These are phyloP conservation scores for Sterna hirundo DNA, from an alignment of 2,113 vertebrate species.

Conservation along the genomic window DNA sequence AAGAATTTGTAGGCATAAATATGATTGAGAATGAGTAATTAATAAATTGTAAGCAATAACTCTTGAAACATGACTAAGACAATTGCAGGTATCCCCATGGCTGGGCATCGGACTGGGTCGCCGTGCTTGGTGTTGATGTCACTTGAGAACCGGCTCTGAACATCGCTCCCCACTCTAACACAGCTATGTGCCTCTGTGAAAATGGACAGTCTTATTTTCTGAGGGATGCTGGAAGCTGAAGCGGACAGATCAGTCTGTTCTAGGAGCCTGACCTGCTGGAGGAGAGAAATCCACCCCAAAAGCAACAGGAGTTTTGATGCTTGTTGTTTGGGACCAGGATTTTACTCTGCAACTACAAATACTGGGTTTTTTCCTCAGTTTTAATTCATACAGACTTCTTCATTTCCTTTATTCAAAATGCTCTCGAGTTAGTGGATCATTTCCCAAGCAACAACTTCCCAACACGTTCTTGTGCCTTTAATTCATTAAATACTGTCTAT, in stretches of 20 bases:
- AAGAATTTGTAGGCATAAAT: not conserved
- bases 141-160: not conserved
- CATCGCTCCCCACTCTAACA: not conserved
- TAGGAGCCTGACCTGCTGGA: not conserved
- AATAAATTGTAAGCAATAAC: not conserved
- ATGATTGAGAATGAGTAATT: not conserved
- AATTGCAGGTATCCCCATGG: not conserved
- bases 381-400: not conserved
- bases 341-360: not conserved
- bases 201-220: not conserved
- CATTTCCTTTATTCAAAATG: not conserved
- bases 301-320: not conserved
- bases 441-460: not conserved
- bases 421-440: not conserved
- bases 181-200: accelerated
- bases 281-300: not conserved
- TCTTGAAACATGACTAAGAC: not conserved
- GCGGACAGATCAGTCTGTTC: not conserved
- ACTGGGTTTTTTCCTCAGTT: not conserved
- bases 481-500: accelerated
- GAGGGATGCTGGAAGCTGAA: not conserved
- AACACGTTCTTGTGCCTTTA: not conserved
- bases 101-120: not conserved
- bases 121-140: accelerated
- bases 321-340: not conserved